Conservation (phyloP, 1,140 invertebrate species). For the Trachelipus rathkii region DNA sequence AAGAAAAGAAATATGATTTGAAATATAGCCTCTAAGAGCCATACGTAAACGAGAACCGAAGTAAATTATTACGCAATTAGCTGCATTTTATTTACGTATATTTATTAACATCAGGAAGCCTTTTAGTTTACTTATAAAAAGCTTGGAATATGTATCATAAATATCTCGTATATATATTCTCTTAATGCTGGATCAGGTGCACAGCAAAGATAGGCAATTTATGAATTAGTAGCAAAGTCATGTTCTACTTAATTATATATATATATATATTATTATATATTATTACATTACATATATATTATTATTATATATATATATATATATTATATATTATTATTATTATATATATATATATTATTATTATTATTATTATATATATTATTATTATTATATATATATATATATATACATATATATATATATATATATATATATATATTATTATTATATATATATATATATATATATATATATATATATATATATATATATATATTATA, state of each 20-base stretch:
- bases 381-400: neutral
- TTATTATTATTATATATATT: neutral
- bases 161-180: neutral
- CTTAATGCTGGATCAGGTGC: neutral
- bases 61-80: conserved; percentile 1
- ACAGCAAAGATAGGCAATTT: conserved; percentile 1
- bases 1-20: neutral
- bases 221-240: neutral
- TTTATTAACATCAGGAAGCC: neutral
- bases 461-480: conserved; percentile 5
- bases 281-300: neutral
- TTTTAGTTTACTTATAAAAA: neutral
- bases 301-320: neutral
- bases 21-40: neutral
- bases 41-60: neutral
- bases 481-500: conserved; percentile 5
- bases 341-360: neutral
- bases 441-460: neutral
- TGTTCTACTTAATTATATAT: too few species aligned
- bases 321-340: neutral
- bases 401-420: conserved; percentile 2
- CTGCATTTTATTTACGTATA: neutral
- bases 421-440: neutral
- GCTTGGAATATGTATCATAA: neutral
- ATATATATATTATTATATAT: neutral